Conservation (phyloP, 2,888 invertebrate species). For the Drosophila pullipes region DNA sequence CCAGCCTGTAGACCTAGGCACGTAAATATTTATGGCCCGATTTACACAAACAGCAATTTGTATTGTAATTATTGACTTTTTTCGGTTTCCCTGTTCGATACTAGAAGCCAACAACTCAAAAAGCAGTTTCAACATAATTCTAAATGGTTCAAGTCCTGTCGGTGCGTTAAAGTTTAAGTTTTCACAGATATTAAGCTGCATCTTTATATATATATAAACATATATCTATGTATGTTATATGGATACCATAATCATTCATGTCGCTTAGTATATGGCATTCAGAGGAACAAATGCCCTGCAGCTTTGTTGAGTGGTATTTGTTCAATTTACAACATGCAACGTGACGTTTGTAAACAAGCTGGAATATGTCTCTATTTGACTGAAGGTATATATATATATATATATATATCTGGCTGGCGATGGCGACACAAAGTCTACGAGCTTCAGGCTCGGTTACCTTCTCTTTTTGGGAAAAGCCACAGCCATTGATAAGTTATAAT, state of each 20-base stretch:
- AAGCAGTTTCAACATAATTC: background rate
- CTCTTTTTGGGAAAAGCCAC: constrained; percentile 19
- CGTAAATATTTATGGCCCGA: constrained; percentile 69
- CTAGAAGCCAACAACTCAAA: constrained; percentile 20
- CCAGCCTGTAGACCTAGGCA: constrained; percentile 4
- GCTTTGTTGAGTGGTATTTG: constrained; percentile 59
- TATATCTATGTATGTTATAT: background rate
- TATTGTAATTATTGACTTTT: constrained; percentile 73
- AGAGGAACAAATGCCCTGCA: constrained; percentile 32
- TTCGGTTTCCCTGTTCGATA: constrained; percentile 27
- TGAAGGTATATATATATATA: background rate
- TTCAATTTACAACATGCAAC: constrained; percentile 70
- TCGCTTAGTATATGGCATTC: background rate
- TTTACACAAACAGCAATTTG: constrained; percentile 72
- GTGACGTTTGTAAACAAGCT: constrained; percentile 47
- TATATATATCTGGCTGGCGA: constrained; percentile 9
- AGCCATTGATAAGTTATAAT: constrained; percentile 77
- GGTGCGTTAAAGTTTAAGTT: background rate
- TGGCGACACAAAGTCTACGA: constrained; percentile 72
- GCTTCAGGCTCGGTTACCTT: constrained; percentile 37
- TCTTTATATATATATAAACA: no score
- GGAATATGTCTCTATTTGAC: constrained; percentile 22
- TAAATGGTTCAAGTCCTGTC: no score
- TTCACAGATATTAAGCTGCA: background rate
- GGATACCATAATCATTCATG: background rate